Conservation (phyloP, 23 tunicate genomes). For the Styela plicata region DNA sequence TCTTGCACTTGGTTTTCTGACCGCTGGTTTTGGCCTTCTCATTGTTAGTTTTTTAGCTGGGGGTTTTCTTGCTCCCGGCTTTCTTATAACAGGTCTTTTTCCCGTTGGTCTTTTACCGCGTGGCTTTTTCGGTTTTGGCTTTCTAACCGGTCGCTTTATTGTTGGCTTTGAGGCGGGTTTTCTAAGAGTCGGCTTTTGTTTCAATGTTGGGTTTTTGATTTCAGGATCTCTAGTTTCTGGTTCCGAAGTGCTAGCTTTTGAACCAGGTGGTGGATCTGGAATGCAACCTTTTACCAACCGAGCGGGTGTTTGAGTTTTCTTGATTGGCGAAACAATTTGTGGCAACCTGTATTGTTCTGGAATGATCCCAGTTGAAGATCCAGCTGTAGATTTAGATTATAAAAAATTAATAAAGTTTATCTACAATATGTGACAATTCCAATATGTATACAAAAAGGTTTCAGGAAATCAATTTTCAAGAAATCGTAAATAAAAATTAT, state of each 20-base stretch:
- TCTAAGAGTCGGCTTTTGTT: neutral
- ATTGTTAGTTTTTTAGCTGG: neutral
- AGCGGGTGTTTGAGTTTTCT: neutral
- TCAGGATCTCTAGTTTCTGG: too few relatives aligned
- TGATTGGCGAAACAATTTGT: neutral
- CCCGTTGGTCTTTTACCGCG: neutral
- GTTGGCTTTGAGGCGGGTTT: neutral
- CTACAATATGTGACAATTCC: too few relatives aligned
- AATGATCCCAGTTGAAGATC: neutral
- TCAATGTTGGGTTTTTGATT: too few relatives aligned
- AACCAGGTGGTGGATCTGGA: neutral
- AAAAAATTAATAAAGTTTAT: too few relatives aligned
- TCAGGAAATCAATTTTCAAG: too few relatives aligned
- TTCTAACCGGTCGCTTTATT: neutral
- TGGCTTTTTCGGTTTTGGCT: neutral
- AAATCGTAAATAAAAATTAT: too few relatives aligned
- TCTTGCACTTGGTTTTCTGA: neutral
- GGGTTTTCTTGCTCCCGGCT: neutral
- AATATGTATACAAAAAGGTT: too few relatives aligned
- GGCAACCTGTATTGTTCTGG: neutral
- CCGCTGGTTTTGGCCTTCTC: slow-evolving; percentile 10
- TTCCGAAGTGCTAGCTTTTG: too few relatives aligned
- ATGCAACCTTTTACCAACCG: neutral
- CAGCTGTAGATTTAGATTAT: neutral
- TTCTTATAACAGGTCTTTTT: neutral